Evolutionary conservation across 2,113 vertebrate genomes (phyloP).

Genomic region (Euleptes europaea): DNA sequence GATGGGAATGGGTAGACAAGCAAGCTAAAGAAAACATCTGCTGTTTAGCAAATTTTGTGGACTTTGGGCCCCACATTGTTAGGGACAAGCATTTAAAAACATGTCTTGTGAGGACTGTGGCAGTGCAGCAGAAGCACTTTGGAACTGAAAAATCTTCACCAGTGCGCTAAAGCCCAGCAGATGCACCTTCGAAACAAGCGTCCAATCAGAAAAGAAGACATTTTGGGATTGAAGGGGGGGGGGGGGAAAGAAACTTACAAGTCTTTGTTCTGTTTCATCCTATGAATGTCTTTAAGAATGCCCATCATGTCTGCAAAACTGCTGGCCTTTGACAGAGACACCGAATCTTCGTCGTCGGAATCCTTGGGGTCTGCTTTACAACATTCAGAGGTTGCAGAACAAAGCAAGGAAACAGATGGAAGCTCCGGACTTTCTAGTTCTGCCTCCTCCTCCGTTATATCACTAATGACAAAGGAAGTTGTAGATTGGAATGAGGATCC

Average conservation of each 20-base stretch:
- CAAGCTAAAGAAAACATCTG: background rate
- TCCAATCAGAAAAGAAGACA: background rate
- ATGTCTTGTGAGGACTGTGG: background rate
- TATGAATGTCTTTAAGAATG: constrained; percentile 96
- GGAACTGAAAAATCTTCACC: rapidly evolving
- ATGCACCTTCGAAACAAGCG: background rate
- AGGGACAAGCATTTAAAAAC: background rate
- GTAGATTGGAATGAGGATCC: constrained; percentile 90
- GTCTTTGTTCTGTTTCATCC: constrained; percentile 96
- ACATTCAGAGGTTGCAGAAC: constrained; percentile 87
- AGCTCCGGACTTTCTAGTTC: constrained; percentile 89
- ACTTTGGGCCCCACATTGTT: background rate
- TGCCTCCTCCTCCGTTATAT: constrained; percentile 92
- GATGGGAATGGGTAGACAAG: background rate
- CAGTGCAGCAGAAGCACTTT: background rate
- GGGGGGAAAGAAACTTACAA: constrained; percentile 77
- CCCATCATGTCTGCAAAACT: constrained; percentile 99
- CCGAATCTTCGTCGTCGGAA: constrained; percentile 89
- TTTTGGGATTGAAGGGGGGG: background rate
- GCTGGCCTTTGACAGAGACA: constrained; percentile 97
- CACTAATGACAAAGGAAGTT: constrained; percentile 97
- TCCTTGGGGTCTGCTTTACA: constrained; percentile 79
- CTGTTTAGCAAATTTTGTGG: background rate
- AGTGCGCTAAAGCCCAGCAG: background rate
- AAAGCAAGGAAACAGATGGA: constrained; percentile 84